Percentiles rank a stretch among this genome's conserved stretches.
These are phyloP conservation scores for Agrochola lota DNA, from an alignment of 2,888 invertebrate species.

Conservation along the genomic window DNA sequence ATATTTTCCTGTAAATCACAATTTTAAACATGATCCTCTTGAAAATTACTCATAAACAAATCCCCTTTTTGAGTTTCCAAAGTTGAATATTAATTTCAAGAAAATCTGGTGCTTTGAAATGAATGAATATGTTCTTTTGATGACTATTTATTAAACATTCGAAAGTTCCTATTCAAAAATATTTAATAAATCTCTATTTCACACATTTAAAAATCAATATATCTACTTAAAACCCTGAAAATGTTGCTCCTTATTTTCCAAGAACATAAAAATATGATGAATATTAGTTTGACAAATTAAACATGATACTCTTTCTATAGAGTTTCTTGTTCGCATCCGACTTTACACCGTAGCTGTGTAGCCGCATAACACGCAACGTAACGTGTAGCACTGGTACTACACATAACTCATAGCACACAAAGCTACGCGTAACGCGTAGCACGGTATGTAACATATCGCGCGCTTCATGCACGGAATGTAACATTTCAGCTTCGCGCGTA, in stretches of 20 bases:
- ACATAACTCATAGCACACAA: background rate
- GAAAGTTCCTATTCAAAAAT: background rate
- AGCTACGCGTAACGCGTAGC: constrained; percentile 14
- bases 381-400: constrained; percentile 6
- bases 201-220: background rate
- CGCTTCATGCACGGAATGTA: background rate
- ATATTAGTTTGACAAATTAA: background rate
- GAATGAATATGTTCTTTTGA: background rate
- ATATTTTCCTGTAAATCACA: background rate
- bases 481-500: background rate
- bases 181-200: background rate
- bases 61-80: background rate
- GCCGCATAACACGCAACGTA: background rate
- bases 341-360: constrained; percentile 2
- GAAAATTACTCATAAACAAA: no score
- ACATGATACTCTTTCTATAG: no score
- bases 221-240: background rate
- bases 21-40: background rate
- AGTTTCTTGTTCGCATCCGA: background rate
- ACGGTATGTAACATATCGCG: no score
- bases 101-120: background rate
- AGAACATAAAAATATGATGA: background rate
- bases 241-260: background rate
- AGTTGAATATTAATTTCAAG: background rate
- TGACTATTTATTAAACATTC: no score